Evolutionary conservation across 2,113 vertebrate species (phyloP).

Genomic region (Tautogolabrus adspersus): DNA sequence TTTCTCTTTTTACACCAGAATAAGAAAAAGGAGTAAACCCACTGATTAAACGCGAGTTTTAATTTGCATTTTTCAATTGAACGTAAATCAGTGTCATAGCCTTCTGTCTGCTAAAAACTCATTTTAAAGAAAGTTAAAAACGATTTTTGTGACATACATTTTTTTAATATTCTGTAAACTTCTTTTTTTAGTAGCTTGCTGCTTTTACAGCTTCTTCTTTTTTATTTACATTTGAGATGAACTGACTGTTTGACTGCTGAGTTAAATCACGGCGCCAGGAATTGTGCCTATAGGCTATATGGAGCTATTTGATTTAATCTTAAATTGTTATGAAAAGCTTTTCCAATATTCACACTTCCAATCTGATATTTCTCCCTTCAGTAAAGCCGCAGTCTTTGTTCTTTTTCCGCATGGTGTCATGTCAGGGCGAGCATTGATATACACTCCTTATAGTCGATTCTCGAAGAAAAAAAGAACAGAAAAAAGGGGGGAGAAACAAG

Average conservation of each 20-base stretch:
- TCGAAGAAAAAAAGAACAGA: background rate
- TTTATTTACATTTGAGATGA: background rate
- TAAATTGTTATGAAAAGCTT: conserved; percentile 71
- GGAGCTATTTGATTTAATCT: conserved; percentile 62
- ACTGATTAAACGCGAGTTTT: too few species aligned
- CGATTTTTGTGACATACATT: too few species aligned
- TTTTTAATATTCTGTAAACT: too few species aligned
- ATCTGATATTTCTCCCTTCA: conserved; percentile 55
- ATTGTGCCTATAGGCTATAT: conserved; percentile 49
- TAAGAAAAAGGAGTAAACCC: too few species aligned
- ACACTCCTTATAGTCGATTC: conserved; percentile 55
- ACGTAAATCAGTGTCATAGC: too few species aligned
- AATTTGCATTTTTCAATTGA: too few species aligned
- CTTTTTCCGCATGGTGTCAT: conserved; percentile 61
- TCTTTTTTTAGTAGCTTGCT: too few species aligned
- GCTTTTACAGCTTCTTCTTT: background rate
- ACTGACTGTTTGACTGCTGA: background rate
- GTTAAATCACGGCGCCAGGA: background rate
- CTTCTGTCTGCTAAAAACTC: too few species aligned
- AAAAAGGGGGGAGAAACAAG: conserved; percentile 25
- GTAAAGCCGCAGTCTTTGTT: conserved; percentile 61
- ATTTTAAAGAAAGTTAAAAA: too few species aligned
- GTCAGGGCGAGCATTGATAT: conserved; percentile 63
- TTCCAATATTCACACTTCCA: conserved; percentile 58
- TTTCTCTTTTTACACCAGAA: too few species aligned